Evolutionary conservation across 2,113 vertebrate genomes (phyloP).

Genomic region (Psittacula cyanocephala): DNA sequence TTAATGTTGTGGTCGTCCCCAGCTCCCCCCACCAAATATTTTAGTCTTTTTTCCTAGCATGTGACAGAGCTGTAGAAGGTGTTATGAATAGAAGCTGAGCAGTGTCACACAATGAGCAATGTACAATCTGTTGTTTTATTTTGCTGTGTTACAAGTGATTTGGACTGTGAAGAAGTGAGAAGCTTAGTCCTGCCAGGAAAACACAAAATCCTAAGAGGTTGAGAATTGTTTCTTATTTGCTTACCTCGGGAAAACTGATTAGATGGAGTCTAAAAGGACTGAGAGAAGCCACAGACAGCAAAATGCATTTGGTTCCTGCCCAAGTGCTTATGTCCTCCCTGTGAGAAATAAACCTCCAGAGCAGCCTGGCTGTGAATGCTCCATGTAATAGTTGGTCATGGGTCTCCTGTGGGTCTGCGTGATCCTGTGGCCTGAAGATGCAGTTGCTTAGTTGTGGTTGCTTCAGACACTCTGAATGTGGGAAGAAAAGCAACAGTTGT

Average conservation of each 20-base stretch:
- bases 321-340: background rate
- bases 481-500: background rate
- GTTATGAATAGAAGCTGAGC: background rate
- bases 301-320: background rate
- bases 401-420: background rate
- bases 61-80: background rate
- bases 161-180: background rate
- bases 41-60: background rate
- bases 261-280: background rate
- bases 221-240: background rate
- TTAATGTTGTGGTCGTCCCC: background rate
- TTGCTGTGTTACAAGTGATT: background rate
- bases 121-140: background rate
- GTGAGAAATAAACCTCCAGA: background rate
- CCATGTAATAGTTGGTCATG: rapidly evolving
- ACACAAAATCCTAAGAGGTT: background rate
- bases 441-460: background rate
- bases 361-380: background rate
- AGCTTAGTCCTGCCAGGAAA: background rate
- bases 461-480: background rate
- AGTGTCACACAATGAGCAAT: background rate
- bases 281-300: background rate
- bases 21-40: background rate
- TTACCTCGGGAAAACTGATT: background rate
- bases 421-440: background rate